Percentiles rank a stretch among this genome's conserved stretches.
Evolutionary conservation across 2,113 vertebrate species (phyloP).

Genomic region (Clarias batrachus): DNA sequence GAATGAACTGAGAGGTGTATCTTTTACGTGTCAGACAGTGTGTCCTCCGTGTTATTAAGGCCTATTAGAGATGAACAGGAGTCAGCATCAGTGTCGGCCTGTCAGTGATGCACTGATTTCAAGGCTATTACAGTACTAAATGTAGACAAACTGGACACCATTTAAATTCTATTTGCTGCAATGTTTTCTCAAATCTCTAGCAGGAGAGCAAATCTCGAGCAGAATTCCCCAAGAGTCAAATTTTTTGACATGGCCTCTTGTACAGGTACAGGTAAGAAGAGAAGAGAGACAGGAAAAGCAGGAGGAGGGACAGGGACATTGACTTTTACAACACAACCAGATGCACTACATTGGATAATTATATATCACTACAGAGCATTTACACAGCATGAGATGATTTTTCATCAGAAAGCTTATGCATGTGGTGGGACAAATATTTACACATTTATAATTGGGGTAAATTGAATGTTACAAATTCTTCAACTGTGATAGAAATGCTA

Average conservation of each 20-base stretch:
- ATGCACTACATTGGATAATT: constrained; percentile 20
- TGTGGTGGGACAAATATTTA: not conserved
- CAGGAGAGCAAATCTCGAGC: not conserved
- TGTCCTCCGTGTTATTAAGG: constrained; percentile 27
- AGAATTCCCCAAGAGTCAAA: not conserved
- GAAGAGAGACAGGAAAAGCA: not conserved
- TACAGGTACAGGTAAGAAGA: constrained; percentile 19
- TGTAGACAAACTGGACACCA: constrained; percentile 1
- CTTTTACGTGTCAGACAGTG: constrained; percentile 34
- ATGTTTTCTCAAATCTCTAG: not conserved
- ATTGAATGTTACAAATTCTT: not conserved
- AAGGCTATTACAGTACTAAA: constrained; percentile 20
- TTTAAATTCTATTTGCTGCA: not conserved
- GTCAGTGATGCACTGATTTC: constrained; percentile 25
- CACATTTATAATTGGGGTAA: constrained; percentile 2
- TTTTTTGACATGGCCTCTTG: constrained; percentile 1
- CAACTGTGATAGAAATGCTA: not conserved
- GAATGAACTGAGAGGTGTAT: constrained; percentile 36
- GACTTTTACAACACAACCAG: not conserved
- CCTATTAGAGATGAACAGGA: constrained; percentile 27
- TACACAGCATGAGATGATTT: constrained; percentile 18
- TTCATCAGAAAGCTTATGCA: constrained; percentile 4
- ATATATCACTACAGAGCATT: constrained; percentile 21
- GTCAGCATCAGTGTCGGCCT: constrained; percentile 2
- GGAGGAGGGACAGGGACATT: not conserved